A percentile compares a stretch with the other conserved stretches of the same genome.
Conservation (phyloP, 2,113 vertebrate species). For the Chinchilla lanigera region DNA sequence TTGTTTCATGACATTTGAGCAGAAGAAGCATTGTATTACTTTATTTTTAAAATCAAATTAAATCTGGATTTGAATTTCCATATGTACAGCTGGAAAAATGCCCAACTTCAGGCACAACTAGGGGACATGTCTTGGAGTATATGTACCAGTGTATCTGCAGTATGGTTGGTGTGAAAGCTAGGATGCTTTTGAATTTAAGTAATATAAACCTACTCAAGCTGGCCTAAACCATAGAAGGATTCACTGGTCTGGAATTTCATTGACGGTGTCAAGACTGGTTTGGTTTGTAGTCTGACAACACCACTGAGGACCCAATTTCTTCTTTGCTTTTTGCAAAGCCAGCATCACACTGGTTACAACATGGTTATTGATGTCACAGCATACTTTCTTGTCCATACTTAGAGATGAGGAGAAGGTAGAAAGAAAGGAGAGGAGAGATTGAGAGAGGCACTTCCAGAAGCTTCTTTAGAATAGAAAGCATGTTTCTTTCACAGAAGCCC, state of each 20-base stretch:
- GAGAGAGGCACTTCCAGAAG: neutral
- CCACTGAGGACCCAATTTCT: neutral
- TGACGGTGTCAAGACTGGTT: neutral
- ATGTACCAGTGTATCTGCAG: neutral
- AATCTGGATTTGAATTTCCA: constrained; percentile 44
- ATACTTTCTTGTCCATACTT: neutral
- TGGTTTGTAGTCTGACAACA: neutral
- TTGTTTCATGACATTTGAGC: constrained; percentile 18
- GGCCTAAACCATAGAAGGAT: neutral
- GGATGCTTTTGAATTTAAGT: neutral
- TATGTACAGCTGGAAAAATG: neutral
- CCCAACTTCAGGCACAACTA: neutral
- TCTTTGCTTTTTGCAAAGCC: constrained; percentile 14
- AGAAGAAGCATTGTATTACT: constrained; percentile 15
- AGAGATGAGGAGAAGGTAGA: constrained; percentile 25
- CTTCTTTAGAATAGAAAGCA: constrained; percentile 22
- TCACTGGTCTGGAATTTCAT: neutral
- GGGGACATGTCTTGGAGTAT: neutral
- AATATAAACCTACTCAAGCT: neutral
- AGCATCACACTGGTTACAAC: constrained; percentile 13
- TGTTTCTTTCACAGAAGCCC: constrained; percentile 8
- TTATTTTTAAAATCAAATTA: constrained; percentile 40
- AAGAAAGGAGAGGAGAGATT: neutral
- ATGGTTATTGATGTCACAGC: neutral
- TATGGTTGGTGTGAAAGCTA: constrained; percentile 1